Evolutionary conservation across 2,888 invertebrate species (phyloP), one percentile per base, ranked within the genome.

Genomic region (Mactromeris polynyma): DNA sequence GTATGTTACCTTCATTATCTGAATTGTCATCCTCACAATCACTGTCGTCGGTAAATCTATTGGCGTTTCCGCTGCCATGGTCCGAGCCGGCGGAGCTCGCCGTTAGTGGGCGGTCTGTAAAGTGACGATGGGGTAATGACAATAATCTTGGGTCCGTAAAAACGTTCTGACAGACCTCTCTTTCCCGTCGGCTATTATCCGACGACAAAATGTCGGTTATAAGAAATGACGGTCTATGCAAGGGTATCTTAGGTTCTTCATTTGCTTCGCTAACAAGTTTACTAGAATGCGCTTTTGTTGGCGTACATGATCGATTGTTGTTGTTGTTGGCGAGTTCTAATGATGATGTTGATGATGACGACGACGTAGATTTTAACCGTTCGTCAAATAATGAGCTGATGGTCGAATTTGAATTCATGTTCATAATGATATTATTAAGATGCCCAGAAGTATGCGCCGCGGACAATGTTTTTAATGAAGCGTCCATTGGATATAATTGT

Each of bases 191-290:
- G 31, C 51, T 89, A 26, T 40, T 82, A 21, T 87, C 82, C 33
- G 89, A 84, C 14, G 93, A 91, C 40, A 94, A 82, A 89, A 94
- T 94, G 86, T 94, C 94, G 54, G 93, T 94, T 9, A 94, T 94
- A 14, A 94, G 79, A 83, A 94, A 94, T 1, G 94, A 93, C 1
- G 93, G 93, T 88, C 88, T 93, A 54, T 90, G 83, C 3, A 84
- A 36, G 1, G 26, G 83, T 38, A 77, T 19, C 64, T 85, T 91
- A 19, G 81, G 86, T 36, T 87, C 88, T n/a, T 90, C 90, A 69
- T 88, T 90, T 40, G 78, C 40, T n/a, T 38, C 83, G 38, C 40
- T 82, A 26, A 21, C 31, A 54, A 36, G 2, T 14, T 64, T 46
- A 33, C 77, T 78, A n/a, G 86, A 38, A 38, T 84, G 84, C 26